Evolutionary conservation across 2,888 invertebrate species (phyloP), one percentile per base, ranked within the genome.

Genomic region (Cheilosia impressa): DNA sequence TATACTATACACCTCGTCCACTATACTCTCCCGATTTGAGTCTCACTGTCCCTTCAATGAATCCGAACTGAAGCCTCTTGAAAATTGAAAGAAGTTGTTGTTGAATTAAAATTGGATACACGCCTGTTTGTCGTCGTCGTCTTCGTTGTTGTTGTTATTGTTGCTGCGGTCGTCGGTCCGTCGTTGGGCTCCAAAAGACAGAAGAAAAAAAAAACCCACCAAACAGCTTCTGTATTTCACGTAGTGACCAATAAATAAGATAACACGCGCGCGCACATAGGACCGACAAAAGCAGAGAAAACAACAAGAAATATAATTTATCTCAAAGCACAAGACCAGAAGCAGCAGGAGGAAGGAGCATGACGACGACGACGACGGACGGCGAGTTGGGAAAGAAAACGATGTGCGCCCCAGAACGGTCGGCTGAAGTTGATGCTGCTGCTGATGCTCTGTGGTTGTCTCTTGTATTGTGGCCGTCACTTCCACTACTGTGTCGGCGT

Each of bases 181-280:
- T 19, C 45, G 45, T 19, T 22, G 19, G 13, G 24, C 22, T 24
- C 38, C 13, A 38, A 45, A 82, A 45, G 34, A 73, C 60, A 68
- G 19, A 53, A 83, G 45, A 62, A 55, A 71, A 57, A 55, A 43
- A 71, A 66, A 82, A 85, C 85, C 85, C 71, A 81, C 80, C 85
- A 80, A 85, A 85, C 85, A 68, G 85, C 85, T 85, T 85, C 85
- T 85, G 85, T 85, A 85, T 85, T 85, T 81, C 85, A 81, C 85
- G 81, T 72, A 85, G 81, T 85, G 85, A 85, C 85, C 85, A 85
- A 85, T 77, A 85, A 85, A 85, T 85, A 85, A 85, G 85, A 85
- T 81, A 85, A 85, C 52, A 79, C 80, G 80, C 76, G 71, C 69
- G 69, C 80, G 76, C 80, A 52, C 24, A 79, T 84, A 71, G 41